Conservation (phyloP, 2,797 vertebrate genomes). For the Merluccius polli region DNA sequence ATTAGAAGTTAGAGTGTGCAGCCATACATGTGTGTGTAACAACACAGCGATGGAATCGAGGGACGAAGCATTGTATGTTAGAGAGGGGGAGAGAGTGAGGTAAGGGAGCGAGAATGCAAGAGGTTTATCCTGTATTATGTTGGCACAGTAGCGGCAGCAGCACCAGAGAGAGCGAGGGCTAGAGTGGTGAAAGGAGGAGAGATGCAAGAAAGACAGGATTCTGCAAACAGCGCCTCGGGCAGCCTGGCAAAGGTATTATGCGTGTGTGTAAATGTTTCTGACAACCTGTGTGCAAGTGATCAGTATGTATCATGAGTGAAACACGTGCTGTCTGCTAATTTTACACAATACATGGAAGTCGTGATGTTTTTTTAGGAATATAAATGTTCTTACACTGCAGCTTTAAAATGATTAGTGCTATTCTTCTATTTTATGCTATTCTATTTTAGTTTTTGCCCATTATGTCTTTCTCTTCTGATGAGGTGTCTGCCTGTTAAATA, state of each 20-base stretch:
- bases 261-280: constrained; percentile 22
- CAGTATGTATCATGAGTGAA: not conserved
- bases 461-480: not conserved
- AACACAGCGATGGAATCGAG: constrained; percentile 52
- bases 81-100: constrained; percentile 1
- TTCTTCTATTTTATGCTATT: not conserved
- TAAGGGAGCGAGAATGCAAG: not conserved
- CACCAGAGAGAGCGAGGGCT: constrained; percentile 42
- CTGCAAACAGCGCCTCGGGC: constrained; percentile 44
- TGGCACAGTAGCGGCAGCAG: not conserved
- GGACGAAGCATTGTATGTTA: constrained; percentile 18
- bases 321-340: not conserved
- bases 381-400: not conserved
- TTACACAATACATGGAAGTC: not conserved
- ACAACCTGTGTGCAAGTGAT: not conserved
- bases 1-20: constrained; percentile 24
- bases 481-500: not conserved
- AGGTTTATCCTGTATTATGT: not conserved
- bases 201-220: constrained; percentile 68
- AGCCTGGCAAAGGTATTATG: constrained; percentile 63
- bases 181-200: constrained; percentile 46
- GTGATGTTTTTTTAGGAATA: not conserved
- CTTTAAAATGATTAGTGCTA: not conserved
- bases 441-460: not conserved
- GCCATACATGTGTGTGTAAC: constrained; percentile 28